Evolutionary conservation across 2,888 invertebrate species (phyloP).

Genomic region (Trissonchulus sp.): DNA sequence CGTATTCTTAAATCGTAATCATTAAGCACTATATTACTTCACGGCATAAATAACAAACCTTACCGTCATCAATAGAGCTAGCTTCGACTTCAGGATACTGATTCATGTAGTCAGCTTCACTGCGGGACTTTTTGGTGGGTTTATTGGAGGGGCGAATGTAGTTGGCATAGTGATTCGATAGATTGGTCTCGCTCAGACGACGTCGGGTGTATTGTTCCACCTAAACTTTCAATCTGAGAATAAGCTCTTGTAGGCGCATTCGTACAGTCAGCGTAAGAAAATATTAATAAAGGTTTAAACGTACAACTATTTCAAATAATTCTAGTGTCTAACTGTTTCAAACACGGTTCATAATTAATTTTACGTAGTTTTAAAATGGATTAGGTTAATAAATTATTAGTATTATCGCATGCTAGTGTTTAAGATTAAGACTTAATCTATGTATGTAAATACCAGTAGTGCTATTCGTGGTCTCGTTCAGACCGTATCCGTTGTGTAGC

Average conservation of each 20-base stretch:
- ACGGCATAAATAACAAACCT: slow-evolving; percentile 63
- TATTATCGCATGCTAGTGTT: no score
- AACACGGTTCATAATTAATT: no score
- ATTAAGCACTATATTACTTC: slow-evolving; percentile 87
- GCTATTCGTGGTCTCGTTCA: no score
- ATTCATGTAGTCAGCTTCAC: slow-evolving; percentile 47
- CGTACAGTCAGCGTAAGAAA: background rate
- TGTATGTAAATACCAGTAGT: no score
- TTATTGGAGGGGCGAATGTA: background rate
- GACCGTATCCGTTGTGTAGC: no score
- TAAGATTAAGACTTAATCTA: no score
- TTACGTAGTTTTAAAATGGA: no score
- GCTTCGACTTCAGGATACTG: slow-evolving; percentile 52
- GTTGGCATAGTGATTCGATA: slow-evolving; percentile 30
- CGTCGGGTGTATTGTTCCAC: slow-evolving; percentile 35
- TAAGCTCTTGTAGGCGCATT: background rate
- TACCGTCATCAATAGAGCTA: slow-evolving; percentile 44
- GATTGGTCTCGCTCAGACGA: slow-evolving; percentile 49
- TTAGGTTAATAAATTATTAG: no score
- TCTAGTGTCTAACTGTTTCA: no score
- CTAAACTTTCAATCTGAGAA: background rate
- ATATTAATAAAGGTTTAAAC: no score
- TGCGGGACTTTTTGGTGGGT: slow-evolving; percentile 44
- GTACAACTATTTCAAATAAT: no score
- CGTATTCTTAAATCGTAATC: no score